Conservation (phyloP, 2,797 vertebrate genomes). For the Eupleurogrammus muticus region DNA sequence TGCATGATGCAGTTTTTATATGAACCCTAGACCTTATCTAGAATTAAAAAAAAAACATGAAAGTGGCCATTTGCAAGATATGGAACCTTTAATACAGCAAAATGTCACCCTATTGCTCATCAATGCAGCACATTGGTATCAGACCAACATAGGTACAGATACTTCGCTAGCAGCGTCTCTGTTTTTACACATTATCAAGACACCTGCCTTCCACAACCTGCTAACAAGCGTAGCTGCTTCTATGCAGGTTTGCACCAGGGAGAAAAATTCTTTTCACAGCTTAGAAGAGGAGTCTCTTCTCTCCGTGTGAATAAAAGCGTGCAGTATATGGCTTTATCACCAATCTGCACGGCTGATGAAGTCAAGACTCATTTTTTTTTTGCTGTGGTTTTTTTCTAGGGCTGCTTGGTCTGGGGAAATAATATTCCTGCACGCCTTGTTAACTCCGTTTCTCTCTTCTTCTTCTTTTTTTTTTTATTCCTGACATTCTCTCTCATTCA, state of each 20-base stretch:
- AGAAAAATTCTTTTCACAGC: conserved; percentile 18
- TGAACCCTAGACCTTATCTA: too few species aligned
- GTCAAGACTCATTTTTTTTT: conserved; percentile 58
- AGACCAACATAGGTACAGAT: neutral
- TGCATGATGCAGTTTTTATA: too few species aligned
- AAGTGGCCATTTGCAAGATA: too few species aligned
- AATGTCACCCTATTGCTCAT: neutral
- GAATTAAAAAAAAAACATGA: too few species aligned
- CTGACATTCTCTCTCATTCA: conserved; percentile 28
- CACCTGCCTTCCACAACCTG: neutral
- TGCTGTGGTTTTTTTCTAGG: conserved; percentile 48
- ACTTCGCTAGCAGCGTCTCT: too few species aligned
- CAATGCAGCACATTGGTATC: neutral
- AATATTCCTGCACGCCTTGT: conserved; percentile 58
- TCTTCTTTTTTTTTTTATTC: conserved; percentile 29
- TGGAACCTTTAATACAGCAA: neutral
- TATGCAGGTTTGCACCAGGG: neutral
- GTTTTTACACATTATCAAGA: neutral
- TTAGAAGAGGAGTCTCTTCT: conserved; percentile 26
- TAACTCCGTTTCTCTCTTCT: conserved; percentile 41
- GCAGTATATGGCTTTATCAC: conserved; percentile 30
- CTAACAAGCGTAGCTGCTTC: neutral
- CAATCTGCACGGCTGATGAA: conserved; percentile 59
- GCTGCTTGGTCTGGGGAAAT: conserved; percentile 53
- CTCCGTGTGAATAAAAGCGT: conserved; percentile 25